Evolutionary conservation across 2,113 vertebrate genomes (phyloP).

Genomic region (Archocentrus centrarchus): DNA sequence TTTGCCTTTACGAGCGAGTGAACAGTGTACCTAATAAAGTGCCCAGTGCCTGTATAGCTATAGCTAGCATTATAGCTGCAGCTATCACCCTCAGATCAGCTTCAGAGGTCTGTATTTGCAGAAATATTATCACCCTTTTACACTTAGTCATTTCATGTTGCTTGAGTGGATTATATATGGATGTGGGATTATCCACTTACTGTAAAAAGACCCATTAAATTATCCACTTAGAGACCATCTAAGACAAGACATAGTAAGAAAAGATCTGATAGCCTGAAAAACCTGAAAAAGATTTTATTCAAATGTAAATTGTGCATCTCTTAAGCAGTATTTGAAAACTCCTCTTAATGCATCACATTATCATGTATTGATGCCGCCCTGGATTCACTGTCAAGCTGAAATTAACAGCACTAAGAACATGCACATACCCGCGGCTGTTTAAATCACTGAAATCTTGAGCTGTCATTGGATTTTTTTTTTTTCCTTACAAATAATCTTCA

Average conservation of each 20-base stretch:
- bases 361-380: neutral
- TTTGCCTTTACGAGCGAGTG: no score
- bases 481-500: neutral
- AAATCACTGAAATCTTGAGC: neutral
- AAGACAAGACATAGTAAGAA: constrained; percentile 24
- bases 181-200: constrained; percentile 37
- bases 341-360: neutral
- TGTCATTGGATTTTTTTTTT: neutral
- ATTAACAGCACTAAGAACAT: neutral
- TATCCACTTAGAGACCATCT: constrained; percentile 40
- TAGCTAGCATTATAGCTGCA: no score
- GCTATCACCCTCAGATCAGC: neutral
- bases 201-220: constrained; percentile 41
- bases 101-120: neutral
- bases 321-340: neutral
- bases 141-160: constrained; percentile 8
- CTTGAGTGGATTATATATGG: constrained; percentile 40
- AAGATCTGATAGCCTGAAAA: constrained; percentile 24
- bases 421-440: neutral
- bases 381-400: neutral
- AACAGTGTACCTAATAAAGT: neutral
- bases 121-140: neutral
- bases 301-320: constrained; percentile 17
- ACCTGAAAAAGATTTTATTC: constrained; percentile 24
- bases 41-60: neutral